Evolutionary conservation across 1,140 invertebrate genomes (phyloP).

Genomic region (Drosophila pseudoobscura): DNA sequence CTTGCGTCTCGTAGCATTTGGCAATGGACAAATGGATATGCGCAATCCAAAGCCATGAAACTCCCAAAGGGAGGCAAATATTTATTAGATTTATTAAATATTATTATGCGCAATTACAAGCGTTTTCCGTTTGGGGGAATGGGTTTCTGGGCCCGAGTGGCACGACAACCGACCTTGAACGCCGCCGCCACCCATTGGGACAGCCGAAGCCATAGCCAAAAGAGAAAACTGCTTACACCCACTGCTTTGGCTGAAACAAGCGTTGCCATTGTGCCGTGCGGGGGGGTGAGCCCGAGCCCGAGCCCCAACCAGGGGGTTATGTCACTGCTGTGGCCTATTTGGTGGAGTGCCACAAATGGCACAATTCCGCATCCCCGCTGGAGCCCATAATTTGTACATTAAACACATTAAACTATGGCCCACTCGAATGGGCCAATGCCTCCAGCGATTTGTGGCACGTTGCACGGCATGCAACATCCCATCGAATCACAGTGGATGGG

Average conservation of each 20-base stretch:
- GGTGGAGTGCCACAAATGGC: slow-evolving; percentile 71
- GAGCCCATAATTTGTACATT: slow-evolving; percentile 73
- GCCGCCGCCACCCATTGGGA: slow-evolving; percentile 19
- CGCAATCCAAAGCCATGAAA: too few relatives aligned
- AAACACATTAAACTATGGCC: slow-evolving; percentile 63
- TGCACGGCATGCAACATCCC: slow-evolving; percentile 15
- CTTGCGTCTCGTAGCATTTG: too few relatives aligned
- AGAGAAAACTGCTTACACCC: slow-evolving; percentile 28
- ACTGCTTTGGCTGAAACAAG: slow-evolving; percentile 39
- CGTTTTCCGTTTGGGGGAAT: slow-evolving; percentile 7
- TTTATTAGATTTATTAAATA: too few relatives aligned
- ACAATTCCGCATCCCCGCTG: slow-evolving; percentile 53
- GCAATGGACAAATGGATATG: too few relatives aligned
- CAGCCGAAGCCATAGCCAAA: not conserved
- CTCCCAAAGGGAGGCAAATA: too few relatives aligned
- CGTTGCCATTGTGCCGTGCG: too few relatives aligned
- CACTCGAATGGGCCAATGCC: slow-evolving; percentile 52
- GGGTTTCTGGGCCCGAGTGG: not conserved
- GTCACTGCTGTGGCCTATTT: slow-evolving; percentile 75
- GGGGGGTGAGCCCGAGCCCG: not conserved
- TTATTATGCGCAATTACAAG: too few relatives aligned
- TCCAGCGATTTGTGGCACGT: slow-evolving; percentile 56
- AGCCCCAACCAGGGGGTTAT: slow-evolving; percentile 52
- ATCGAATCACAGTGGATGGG: not conserved
- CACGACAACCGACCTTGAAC: slow-evolving; percentile 60